Evolutionary conservation across 2,113 vertebrate species (phyloP).

Genomic region (Tachuris rubrigastra): DNA sequence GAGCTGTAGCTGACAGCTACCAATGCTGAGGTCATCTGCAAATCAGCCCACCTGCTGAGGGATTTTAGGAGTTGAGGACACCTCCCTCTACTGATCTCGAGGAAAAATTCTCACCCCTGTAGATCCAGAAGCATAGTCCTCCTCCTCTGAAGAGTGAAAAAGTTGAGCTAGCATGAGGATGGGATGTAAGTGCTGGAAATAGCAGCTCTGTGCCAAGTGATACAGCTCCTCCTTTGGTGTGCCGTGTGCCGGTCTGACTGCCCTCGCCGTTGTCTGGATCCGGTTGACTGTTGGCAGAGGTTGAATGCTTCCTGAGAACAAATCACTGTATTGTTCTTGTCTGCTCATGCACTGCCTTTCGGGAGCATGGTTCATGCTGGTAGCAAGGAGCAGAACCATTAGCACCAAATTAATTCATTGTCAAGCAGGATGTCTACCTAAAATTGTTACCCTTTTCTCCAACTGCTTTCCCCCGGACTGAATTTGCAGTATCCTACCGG

Average conservation of each 20-base stretch:
- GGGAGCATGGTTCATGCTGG: constrained; percentile 1
- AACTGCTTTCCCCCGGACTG: background rate
- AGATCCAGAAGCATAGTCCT: background rate
- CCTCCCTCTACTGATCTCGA: background rate
- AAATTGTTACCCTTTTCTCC: background rate
- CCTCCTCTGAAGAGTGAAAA: background rate
- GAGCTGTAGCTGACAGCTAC: background rate
- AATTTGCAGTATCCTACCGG: background rate
- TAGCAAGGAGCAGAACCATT: constrained; percentile 22
- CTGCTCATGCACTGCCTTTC: constrained; percentile 36
- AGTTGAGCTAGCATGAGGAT: background rate
- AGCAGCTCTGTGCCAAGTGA: constrained; percentile 45
- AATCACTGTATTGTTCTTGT: constrained; percentile 31
- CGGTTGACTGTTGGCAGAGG: constrained; percentile 30
- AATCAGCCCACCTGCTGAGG: background rate
- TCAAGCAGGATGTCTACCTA: background rate
- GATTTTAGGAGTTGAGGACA: background rate
- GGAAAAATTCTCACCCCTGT: background rate
- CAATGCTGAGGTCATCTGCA: background rate
- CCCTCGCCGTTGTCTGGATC: constrained; percentile 12
- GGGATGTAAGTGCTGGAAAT: constrained; percentile 28
- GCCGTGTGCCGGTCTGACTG: background rate
- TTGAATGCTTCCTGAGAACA: constrained; percentile 57
- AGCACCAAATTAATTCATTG: constrained; percentile 11
- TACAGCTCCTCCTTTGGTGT: background rate